A percentile compares a stretch with the other conserved stretches of the same genome.
Conservation (phyloP, 2,113 vertebrate genomes). For the Calonectris borealis region DNA sequence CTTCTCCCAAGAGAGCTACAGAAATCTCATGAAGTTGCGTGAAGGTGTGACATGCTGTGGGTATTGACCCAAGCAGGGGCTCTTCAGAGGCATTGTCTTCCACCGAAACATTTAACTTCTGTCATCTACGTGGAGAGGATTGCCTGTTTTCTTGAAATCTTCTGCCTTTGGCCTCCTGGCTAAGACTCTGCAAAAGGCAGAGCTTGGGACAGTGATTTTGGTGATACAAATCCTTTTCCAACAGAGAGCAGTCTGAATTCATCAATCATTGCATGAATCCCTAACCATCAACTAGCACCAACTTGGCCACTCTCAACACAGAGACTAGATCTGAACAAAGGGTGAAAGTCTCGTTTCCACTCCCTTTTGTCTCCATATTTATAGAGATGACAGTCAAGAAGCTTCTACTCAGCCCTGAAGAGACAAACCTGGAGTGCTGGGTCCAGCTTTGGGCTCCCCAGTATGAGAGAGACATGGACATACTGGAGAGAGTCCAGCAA, state of each 20-base stretch:
- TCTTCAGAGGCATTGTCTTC: not conserved
- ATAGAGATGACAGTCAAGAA: not conserved
- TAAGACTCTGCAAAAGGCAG: not conserved
- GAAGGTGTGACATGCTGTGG: not conserved
- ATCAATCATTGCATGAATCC: not conserved
- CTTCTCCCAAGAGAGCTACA: not conserved
- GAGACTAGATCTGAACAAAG: not conserved
- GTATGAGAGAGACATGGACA: fast-evolving
- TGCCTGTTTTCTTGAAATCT: not conserved
- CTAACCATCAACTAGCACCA: not conserved
- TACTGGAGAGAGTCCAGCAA: not conserved
- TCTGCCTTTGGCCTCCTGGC: not conserved
- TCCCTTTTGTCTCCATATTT: not conserved
- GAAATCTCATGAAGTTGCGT: not conserved
- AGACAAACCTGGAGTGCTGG: not conserved
- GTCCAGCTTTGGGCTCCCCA: not conserved
- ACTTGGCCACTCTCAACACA: not conserved
- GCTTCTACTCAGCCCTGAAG: not conserved
- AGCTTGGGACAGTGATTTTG: not conserved
- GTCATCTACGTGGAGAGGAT: not conserved
- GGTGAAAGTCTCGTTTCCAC: not conserved
- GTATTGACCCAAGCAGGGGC: not conserved
- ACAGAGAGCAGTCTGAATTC: not conserved
- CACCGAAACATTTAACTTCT: not conserved
- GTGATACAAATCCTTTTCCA: not conserved